phyloP scores from a whole-genome alignment of 1,140 invertebrate species.

The Micrasema minimum region DNA sequence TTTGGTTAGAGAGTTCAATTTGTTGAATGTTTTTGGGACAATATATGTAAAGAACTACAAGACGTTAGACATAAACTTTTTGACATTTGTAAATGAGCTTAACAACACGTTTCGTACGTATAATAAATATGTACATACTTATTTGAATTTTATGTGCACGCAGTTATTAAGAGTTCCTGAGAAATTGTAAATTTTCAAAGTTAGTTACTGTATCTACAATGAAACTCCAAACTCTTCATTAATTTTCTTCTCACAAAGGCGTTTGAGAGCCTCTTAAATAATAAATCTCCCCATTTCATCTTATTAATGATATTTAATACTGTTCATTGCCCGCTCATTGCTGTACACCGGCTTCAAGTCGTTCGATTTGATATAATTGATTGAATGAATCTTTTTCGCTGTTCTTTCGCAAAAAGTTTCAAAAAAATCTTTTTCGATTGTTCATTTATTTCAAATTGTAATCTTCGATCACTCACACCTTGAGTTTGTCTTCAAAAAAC shows the following conservation, averaged over 20 bases:
- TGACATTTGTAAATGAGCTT: too few species aligned
- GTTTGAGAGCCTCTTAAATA: neutral
- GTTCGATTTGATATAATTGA: constrained; percentile 41
- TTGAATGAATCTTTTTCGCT: constrained; percentile 34
- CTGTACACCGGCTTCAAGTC: constrained; percentile 15
- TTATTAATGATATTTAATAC: constrained; percentile 35
- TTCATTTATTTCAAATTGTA: constrained; percentile 35
- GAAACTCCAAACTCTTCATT: constrained; percentile 15
- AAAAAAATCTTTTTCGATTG: neutral
- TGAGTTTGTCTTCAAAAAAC: constrained; percentile 18
- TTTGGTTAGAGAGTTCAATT: too few species aligned
- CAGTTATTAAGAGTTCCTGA: too few species aligned
- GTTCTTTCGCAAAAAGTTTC: constrained; percentile 28
- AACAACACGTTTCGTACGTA: too few species aligned
- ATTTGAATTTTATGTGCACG: too few species aligned
- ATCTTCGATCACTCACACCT: constrained; percentile 38
- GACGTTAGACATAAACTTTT: too few species aligned
- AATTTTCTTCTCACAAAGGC: constrained; percentile 9
- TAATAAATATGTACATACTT: too few species aligned
- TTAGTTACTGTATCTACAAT: too few species aligned
- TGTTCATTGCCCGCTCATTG: constrained; percentile 3
- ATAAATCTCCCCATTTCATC: constrained; percentile 14
- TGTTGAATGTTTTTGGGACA: too few species aligned
- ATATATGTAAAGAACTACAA: too few species aligned
- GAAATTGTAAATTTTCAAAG: too few species aligned